Evolutionary conservation across 1,140 invertebrate species (phyloP), one percentile per base, ranked within the genome.

Genomic region (Cyclina sinensis): DNA sequence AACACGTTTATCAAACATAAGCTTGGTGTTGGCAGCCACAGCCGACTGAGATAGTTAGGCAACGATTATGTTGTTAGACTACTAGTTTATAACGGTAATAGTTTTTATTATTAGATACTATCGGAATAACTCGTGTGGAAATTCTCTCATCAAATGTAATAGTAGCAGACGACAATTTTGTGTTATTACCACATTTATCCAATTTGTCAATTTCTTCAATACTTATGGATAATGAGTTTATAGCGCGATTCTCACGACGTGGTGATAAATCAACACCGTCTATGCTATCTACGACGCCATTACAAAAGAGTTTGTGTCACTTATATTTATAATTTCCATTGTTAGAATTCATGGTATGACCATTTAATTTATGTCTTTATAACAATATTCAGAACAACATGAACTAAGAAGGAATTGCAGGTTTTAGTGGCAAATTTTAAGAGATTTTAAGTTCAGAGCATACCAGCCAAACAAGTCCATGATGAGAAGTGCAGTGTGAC

Each of bases 161-260:
- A 54, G 16, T 37, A 35, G 46, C 21, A 21, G 48, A 0, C n/a
- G 27, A 54, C 74, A 78, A 78, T 78, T 78, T 78, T 35, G n/a
- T 78, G 74, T 54, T 78, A 78, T 78, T 78, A 78, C 21, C 46
- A 78, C 74, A 78, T 57, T 54, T 78, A 7, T 4, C 43, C 30
- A 78, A 78, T 78, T 51, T 51, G 74, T 51, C 46, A 78, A 78
- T 78, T 51, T 78, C 32, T 48, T 78, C 74, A 51, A 48, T 78
- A 78, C 74, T 4, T 11, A 24, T 78, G 11, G 24, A n/a, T 78
- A 78, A 78, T 78, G 12, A 54, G 43, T 78, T 78, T 51, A 54
- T 78, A 51, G 74, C 74, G 74, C 74, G n/a, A 78, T 51, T 78
- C 48, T 46, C 46, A 48, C 74, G 74, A 48, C 46, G 43, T 51